Conservation (phyloP, 2,888 invertebrate species). For the Aporophyla lueneburgensis region DNA sequence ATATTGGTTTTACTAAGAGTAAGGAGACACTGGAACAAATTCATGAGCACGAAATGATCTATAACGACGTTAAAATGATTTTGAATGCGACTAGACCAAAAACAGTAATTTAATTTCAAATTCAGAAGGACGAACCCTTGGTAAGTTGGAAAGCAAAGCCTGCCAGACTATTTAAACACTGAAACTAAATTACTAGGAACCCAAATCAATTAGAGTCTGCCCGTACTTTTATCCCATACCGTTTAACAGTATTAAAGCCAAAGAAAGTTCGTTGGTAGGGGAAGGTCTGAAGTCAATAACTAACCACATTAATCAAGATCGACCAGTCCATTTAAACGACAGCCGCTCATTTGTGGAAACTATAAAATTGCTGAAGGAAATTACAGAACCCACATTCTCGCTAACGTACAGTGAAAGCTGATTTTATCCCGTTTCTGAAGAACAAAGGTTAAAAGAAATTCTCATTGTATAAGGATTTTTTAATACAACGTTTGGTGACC, state of each 20-base stretch:
- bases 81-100: neutral
- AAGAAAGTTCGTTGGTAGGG: conserved; percentile 54
- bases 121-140: neutral
- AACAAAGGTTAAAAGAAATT: conserved; percentile 33
- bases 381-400: conserved; percentile 41
- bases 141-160: conserved; percentile 18
- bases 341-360: conserved; percentile 56
- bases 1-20: conserved; percentile 14
- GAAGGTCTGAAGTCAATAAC: conserved; percentile 60
- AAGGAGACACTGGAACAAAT: neutral
- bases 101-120: conserved; percentile 14
- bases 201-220: conserved; percentile 27
- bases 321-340: conserved; percentile 46
- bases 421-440: conserved; percentile 23
- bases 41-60: neutral
- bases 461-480: conserved; percentile 10
- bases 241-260: conserved; percentile 45
- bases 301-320: conserved; percentile 68
- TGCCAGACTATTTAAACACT: conserved; percentile 18
- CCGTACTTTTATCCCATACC: conserved; percentile 46
- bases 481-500: conserved; percentile 8
- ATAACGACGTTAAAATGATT: neutral
- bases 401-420: conserved; percentile 44
- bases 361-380: conserved; percentile 59
- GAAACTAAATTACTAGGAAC: conserved; percentile 48